Conservation (phyloP, 1,140 invertebrate species). For the Drosophila quadrilineata region DNA sequence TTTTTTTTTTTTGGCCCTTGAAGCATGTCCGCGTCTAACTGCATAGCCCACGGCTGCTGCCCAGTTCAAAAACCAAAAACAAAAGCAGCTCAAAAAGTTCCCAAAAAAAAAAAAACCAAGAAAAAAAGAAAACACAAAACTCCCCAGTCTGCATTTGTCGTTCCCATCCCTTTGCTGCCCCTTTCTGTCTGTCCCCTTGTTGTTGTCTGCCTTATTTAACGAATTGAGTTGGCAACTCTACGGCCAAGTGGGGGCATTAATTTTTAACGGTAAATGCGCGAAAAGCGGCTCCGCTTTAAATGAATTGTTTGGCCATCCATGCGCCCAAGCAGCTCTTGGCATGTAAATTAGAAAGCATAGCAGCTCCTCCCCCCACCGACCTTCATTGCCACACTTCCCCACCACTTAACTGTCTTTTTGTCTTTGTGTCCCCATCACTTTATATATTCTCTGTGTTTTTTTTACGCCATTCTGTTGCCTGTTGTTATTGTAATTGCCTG, state of each 20-base stretch:
- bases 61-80: too few relatives aligned
- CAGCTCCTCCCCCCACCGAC: conserved; percentile 57
- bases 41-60: conserved; percentile 17
- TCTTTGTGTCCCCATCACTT: conserved; percentile 16
- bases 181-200: too few relatives aligned
- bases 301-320: conserved; percentile 53
- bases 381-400: conserved; percentile 31
- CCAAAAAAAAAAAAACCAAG: too few relatives aligned
- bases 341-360: conserved; percentile 80
- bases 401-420: conserved; percentile 31
- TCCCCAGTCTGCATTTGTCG: too few relatives aligned
- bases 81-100: too few relatives aligned
- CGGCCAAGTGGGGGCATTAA: conserved; percentile 67
- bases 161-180: too few relatives aligned
- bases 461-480: conserved; percentile 14
- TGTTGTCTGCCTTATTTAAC: conserved; percentile 58
- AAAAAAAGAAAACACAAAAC: neutral
- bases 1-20: conserved; percentile 7
- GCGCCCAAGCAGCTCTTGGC: conserved; percentile 7
- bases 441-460: neutral
- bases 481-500: neutral
- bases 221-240: conserved; percentile 58
- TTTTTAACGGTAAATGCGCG: conserved; percentile 78
- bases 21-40: conserved; percentile 28
- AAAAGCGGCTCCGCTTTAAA: conserved; percentile 69